These are phyloP conservation scores for Piscicola geometra DNA, from an alignment of 2,888 invertebrate genomes.

Conservation along the genomic window DNA sequence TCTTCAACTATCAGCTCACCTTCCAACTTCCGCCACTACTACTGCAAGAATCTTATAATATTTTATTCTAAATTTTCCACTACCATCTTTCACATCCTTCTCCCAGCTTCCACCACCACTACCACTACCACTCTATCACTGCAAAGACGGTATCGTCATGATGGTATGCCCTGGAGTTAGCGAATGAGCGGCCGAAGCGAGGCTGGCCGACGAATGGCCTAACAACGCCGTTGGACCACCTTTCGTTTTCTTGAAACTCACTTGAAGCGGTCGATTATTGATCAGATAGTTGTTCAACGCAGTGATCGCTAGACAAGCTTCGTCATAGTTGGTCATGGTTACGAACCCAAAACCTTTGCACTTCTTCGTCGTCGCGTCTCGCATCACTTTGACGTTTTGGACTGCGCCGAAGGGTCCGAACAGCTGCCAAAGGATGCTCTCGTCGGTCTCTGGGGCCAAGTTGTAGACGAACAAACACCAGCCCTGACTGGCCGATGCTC, in stretches of 20 bases:
- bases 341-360: conserved; percentile 98
- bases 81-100: too few relatives aligned
- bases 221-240: conserved; percentile 15
- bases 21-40: too few relatives aligned
- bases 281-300: conserved; percentile 91
- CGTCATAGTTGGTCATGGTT: conserved; percentile 96
- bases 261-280: conserved; percentile 89
- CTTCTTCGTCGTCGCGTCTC: conserved; percentile 89
- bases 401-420: conserved; percentile 97
- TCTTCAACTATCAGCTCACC: too few relatives aligned
- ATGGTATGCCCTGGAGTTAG: conserved; percentile 26
- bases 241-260: conserved; percentile 81
- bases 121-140: neutral
- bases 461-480: conserved; percentile 92
- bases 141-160: conserved; percentile 37
- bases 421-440: conserved; percentile 84
- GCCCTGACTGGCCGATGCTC: conserved; percentile 57
- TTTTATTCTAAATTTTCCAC: too few relatives aligned
- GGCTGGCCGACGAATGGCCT: neutral
- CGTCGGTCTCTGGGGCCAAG: conserved; percentile 83
- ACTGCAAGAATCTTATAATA: too few relatives aligned
- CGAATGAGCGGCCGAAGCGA: conserved; percentile 19
- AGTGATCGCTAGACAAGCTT: conserved; percentile 90
- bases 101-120: neutral
- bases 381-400: conserved; percentile 91